Evolutionary conservation across 2,113 vertebrate genomes (phyloP).

Genomic region (Chaetops frenatus): DNA sequence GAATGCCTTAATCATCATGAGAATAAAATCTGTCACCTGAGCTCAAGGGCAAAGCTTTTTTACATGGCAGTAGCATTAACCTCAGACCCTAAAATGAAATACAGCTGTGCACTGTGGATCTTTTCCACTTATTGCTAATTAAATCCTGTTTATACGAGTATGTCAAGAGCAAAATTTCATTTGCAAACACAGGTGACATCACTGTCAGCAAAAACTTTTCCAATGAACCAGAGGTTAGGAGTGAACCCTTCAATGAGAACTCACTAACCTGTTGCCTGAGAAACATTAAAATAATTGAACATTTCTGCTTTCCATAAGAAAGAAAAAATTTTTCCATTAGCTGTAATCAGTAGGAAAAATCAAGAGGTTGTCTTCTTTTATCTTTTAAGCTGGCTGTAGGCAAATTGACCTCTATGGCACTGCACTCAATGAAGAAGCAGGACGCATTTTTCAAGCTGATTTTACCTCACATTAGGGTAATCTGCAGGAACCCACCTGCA

Average conservation of each 20-base stretch:
- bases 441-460: not conserved
- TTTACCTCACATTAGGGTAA: not conserved
- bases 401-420: not conserved
- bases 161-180: not conserved
- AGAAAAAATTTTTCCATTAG: not conserved
- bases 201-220: not conserved
- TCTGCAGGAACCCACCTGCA: not conserved
- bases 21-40: not conserved
- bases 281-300: not conserved
- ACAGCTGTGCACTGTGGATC: not conserved
- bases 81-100: not conserved
- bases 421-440: not conserved
- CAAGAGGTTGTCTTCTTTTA: not conserved
- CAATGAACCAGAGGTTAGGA: not conserved
- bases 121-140: not conserved
- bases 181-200: accelerated
- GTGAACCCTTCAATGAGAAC: not conserved
- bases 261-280: not conserved
- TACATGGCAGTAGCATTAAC: not conserved
- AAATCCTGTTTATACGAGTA: not conserved
- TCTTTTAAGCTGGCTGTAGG: not conserved
- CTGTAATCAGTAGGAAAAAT: not conserved
- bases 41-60: not conserved
- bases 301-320: not conserved
- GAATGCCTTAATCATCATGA: not conserved